Evolutionary conservation across 2,888 invertebrate species (phyloP).

Genomic region (Lasioglossum calceatum): DNA sequence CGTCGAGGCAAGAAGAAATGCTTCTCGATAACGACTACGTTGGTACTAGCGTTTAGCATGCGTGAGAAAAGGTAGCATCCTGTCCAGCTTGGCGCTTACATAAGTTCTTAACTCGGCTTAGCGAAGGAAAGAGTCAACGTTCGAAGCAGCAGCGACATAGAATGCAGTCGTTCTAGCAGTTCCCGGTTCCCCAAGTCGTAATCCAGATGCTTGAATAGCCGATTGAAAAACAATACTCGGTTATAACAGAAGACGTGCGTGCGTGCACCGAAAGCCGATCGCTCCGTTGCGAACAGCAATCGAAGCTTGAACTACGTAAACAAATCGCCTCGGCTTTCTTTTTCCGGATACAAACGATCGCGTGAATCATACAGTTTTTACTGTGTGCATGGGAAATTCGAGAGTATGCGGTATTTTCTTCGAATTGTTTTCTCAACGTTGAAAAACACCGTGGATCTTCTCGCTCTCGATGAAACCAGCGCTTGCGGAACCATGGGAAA

Average conservation of each 20-base stretch:
- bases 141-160: neutral
- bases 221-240: neutral
- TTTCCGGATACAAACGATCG: constrained; percentile 2
- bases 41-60: neutral
- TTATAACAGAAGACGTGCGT: neutral
- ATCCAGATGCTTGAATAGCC: constrained; percentile 1
- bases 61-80: neutral
- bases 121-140: constrained; percentile 9
- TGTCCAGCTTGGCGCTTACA: neutral
- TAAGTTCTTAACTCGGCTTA: constrained; percentile 5
- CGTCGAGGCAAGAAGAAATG: neutral
- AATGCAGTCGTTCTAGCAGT: neutral
- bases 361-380: neutral
- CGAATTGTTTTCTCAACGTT: neutral
- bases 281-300: neutral
- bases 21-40: neutral
- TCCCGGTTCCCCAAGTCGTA: neutral
- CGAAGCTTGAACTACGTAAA: neutral
- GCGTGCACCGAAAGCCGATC: constrained; percentile 9
- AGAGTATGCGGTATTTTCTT: neutral
- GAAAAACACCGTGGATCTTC: neutral
- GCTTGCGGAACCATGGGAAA: neutral
- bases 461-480: neutral
- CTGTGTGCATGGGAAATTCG: neutral
- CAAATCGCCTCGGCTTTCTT: neutral